Base-by-base conservation (phyloP, 2,797 vertebrate genomes). In the Microtus agrestis region DNA sequence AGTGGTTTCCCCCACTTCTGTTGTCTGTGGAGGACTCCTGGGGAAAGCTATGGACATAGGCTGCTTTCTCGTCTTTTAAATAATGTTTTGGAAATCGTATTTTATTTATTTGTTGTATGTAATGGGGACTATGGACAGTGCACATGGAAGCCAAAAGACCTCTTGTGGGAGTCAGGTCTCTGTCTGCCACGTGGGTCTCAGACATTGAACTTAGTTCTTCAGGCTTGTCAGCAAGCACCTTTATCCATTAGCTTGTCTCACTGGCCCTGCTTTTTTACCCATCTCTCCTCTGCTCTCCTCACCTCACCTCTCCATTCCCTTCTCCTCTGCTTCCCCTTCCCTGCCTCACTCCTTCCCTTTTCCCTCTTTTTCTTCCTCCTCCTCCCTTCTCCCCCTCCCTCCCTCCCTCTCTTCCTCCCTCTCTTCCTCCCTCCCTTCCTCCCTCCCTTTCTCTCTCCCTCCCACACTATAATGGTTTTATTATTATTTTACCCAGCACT, bases 331-430 rank as follows among this genome's bases (percentile, higher is more conserved):
- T 21, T n/a, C 12, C 8, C 27, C 3, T 13, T 9, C 19, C 11
- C 63, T 12, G 2, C 17, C 11, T 3, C 3, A 1, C 31, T 15
- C 34, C 17, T 27, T 11, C 12, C 23, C 25, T 12, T 6, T 31
- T 8, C 56, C 11, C 12, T 37, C 46, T 19, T 37, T 25, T 4
- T 21, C n/a, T 19, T 34, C 27, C 17, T 21, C 25, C 19, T 21
- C 40, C 15, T 9, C 7, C 2, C 2, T 21, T 13, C 1, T n/a
- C 21, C 46, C 23, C 6, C 48, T 9, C 51, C 27, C 17, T 19
- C 9, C n/a, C 4, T 51, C 2, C 48, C 12, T 48, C n/a, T 9
- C 46, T 11, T 2, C 31, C 14, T 37, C 48, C 4, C 2, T 12
- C 12, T 15, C 9, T 21, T 25, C 12, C 27, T n/a, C 34, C 3